Evolutionary conservation across 2,797 vertebrate genomes (phyloP), one percentile per base, ranked within the genome.

Genomic region (Micromesistius poutassou): DNA sequence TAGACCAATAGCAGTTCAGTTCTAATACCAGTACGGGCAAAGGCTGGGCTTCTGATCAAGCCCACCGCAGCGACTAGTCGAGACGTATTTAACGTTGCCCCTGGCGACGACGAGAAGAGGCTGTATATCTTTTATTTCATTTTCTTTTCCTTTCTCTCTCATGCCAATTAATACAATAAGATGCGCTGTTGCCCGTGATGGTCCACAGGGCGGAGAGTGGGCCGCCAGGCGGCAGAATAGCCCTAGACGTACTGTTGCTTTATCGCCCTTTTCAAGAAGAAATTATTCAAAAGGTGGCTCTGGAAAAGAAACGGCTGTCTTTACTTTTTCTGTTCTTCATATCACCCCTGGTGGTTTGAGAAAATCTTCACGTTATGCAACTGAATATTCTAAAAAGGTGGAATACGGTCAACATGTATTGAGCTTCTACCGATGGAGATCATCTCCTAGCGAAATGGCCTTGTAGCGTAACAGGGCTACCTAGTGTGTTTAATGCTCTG

Each of bases 171-270:
- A 86, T 80, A 73, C 81, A 82, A 71, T 89, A 75, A 72, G 79
- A 2, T 87, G 78, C 74, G 78, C 79, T 71, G 70, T 85, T 81
- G 78, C 30, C 13, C 77, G 77, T 83, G 50, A 85, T 85, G 80
- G 66, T 75, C 55, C 77, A 74, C 81, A 50, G 70, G 76, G 77
- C 73, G 38, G 80, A 38, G 77, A 77, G 33, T 83, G 19, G 81
- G 80, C 84, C 84, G 75, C 72, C 76, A 80, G 88, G 55, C 89
- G 91, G 86, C 81, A 78, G 80, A 85, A 89, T 84, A 81, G 89
- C 90, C 89, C 87, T 87, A 82, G 89, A 88, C 87, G 40, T 86
- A 87, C 88, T 81, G 89, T 84, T 93, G 89, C 91, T 91, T 87
- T 22, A 84, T 87, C 83, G 82, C 84, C 81, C 55, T 89, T 89